These are phyloP conservation scores for Procambarus clarkii DNA, from an alignment of 1,140 invertebrate species.

Conservation along the genomic window DNA sequence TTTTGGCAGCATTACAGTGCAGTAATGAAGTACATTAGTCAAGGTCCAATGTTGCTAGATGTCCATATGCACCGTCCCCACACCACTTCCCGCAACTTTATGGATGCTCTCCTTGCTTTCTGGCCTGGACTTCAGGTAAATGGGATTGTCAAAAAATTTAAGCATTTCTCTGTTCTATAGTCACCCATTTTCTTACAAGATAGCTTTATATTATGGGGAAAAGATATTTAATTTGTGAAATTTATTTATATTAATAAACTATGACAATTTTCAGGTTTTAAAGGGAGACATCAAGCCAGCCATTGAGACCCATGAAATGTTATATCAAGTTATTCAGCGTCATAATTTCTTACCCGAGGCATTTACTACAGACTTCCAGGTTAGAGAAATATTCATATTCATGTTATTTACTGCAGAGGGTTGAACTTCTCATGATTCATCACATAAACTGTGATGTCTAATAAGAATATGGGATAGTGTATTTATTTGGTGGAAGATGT, in stretches of 20 bases:
- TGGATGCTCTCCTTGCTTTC: constrained; percentile 97
- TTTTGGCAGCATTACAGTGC: constrained; percentile 89
- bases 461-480: too few relatives aligned
- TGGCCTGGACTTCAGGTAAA: constrained; percentile 97
- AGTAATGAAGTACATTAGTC: constrained; percentile 98
- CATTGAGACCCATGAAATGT: constrained; percentile 97
- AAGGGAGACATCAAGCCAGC: constrained; percentile 97
- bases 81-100: constrained; percentile 96
- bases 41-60: constrained; percentile 95
- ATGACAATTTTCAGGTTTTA: constrained; percentile 79
- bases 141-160: not conserved
- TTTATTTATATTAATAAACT: not conserved
- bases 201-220: not conserved
- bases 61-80: constrained; percentile 99
- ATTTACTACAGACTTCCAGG: constrained; percentile 95
- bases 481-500: too few relatives aligned
- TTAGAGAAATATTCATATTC: constrained; percentile 73
- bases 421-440: not conserved
- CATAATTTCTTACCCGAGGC: constrained; percentile 99
- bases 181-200: not conserved
- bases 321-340: constrained; percentile 95
- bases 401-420: not conserved
- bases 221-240: not conserved
- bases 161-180: not conserved
- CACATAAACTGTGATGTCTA: too few relatives aligned